These are phyloP conservation scores for Pelosia muscerda DNA, from an alignment of 2,888 invertebrate genomes.

Conservation along the genomic window DNA sequence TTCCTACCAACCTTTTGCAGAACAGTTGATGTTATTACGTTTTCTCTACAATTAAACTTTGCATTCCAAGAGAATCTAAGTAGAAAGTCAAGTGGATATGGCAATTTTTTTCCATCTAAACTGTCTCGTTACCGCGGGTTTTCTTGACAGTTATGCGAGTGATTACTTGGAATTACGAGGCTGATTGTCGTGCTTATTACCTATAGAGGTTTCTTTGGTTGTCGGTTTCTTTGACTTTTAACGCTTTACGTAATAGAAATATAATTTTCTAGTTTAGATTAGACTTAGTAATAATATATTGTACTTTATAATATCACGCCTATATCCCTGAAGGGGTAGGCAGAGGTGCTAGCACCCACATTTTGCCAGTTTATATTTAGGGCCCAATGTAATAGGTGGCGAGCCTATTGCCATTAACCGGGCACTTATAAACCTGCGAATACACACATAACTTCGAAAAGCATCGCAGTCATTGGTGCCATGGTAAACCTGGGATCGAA, in stretches of 20 bases:
- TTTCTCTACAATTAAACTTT: constrained; percentile 75
- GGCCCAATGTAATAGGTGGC: too few species aligned
- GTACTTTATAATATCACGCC: too few species aligned
- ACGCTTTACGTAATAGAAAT: neutral
- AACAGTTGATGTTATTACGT: constrained; percentile 66
- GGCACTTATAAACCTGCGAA: too few species aligned
- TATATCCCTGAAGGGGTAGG: too few species aligned
- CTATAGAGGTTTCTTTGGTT: constrained; percentile 8
- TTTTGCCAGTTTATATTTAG: too few species aligned
- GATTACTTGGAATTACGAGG: constrained; percentile 33
- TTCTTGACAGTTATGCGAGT: constrained; percentile 44
- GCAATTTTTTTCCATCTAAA: constrained; percentile 39
- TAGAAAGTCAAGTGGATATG: constrained; percentile 57
- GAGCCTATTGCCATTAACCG: too few species aligned
- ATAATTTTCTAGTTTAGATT: neutral
- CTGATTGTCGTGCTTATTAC: constrained; percentile 21
- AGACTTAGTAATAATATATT: neutral
- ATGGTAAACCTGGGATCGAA: too few species aligned
- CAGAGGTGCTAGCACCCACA: too few species aligned
- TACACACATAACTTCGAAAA: too few species aligned
- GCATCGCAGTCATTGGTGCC: too few species aligned
- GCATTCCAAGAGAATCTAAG: constrained; percentile 59
- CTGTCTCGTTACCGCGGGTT: constrained; percentile 38
- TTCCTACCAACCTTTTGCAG: constrained; percentile 62
- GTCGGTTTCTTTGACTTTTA: constrained; percentile 11